These are phyloP conservation scores for Melopsittacus undulatus DNA, from an alignment of 2,797 vertebrate species.

Conservation along the genomic window DNA sequence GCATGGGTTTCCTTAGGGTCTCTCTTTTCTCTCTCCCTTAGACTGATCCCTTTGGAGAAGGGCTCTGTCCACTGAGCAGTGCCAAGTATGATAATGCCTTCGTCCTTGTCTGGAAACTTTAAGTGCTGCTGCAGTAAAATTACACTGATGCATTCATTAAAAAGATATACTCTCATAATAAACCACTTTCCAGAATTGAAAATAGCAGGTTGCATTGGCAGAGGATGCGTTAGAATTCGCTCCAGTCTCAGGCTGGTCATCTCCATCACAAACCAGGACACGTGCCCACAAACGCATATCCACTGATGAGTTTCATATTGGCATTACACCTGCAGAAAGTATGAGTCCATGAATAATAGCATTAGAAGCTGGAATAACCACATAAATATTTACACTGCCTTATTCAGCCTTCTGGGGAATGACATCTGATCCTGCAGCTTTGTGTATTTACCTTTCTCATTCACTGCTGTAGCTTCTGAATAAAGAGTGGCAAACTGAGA, in stretches of 20 bases:
- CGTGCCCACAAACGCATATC: not conserved
- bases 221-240: not conserved
- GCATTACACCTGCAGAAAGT: not conserved
- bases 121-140: not conserved
- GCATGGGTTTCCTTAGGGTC: not conserved
- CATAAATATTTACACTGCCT: not conserved
- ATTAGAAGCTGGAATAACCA: not conserved
- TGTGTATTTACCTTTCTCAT: not conserved
- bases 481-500: not conserved
- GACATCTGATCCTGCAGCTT: not conserved
- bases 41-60: not conserved
- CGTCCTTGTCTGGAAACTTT: not conserved
- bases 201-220: not conserved
- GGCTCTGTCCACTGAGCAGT: not conserved
- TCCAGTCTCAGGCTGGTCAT: not conserved
- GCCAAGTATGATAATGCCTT: not conserved
- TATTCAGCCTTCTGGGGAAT: not conserved
- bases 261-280: not conserved
- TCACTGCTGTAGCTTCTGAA: not conserved
- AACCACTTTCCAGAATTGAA: not conserved
- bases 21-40: not conserved
- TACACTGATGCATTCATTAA: not conserved
- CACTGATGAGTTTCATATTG: not conserved
- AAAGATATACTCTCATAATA: not conserved
- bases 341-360: rapidly evolving